Evolutionary conservation across 37 sponge, comb jelly and placozoan species (phyloP).

Genomic region (Agelas oroides): DNA sequence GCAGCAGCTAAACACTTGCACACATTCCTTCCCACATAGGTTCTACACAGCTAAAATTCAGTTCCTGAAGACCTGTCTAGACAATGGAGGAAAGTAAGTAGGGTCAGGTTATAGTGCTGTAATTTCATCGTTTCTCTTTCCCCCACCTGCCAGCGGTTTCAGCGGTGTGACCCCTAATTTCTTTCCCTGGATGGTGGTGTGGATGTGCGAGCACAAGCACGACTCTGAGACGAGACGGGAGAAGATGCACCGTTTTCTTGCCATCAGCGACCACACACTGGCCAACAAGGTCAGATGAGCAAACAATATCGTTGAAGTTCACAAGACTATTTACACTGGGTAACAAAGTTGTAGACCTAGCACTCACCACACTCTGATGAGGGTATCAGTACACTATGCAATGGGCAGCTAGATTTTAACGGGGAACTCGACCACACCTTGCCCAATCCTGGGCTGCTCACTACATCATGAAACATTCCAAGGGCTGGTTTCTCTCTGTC

Average conservation of each 20-base stretch:
- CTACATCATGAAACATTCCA: too few species aligned
- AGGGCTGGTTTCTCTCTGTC: too few species aligned
- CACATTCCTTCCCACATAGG: too few species aligned
- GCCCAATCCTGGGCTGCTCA: too few species aligned
- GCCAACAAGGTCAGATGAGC: conserved; percentile 47
- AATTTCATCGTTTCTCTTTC: background rate
- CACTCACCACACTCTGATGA: too few species aligned
- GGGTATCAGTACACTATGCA: too few species aligned
- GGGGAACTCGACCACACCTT: too few species aligned
- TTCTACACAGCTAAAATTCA: conserved; percentile 83
- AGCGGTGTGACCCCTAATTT: conserved; percentile 90
- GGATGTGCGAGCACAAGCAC: conserved; percentile 66
- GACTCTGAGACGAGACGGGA: conserved; percentile 21
- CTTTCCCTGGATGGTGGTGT: conserved; percentile 80
- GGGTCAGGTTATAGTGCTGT: background rate
- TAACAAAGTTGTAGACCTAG: too few species aligned
- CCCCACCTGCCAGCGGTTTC: conserved; percentile 74
- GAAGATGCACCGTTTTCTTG: conserved; percentile 50
- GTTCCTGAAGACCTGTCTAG: conserved; percentile 67
- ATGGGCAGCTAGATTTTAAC: too few species aligned
- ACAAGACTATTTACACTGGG: background rate
- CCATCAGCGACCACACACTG: conserved; percentile 53
- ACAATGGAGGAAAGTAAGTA: conserved; percentile 82
- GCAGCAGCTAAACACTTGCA: too few species aligned
- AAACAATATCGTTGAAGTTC: background rate